Evolutionary conservation across 2,113 vertebrate genomes (phyloP).

Genomic region (Anser cygnoides): DNA sequence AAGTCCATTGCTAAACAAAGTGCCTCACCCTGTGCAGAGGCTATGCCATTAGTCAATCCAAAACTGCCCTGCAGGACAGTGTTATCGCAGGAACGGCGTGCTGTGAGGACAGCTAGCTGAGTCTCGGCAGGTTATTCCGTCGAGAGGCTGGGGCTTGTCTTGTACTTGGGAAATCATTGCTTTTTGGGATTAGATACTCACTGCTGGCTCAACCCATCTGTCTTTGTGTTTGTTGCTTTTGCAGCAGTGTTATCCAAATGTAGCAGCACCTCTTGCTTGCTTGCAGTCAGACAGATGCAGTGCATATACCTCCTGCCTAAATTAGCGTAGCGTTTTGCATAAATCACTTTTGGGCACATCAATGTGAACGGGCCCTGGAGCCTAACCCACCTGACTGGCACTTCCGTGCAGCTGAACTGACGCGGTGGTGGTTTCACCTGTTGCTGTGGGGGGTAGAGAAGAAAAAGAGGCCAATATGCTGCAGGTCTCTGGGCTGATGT

Average conservation of each 20-base stretch:
- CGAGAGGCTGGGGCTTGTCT: background rate
- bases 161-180: background rate
- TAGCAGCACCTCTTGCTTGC: background rate
- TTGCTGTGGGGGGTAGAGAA: background rate
- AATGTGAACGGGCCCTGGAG: background rate
- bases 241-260: background rate
- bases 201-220: slow-evolving; percentile 2
- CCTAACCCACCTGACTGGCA: background rate
- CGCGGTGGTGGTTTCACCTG: background rate
- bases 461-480: background rate
- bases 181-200: background rate
- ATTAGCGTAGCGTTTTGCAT: slow-evolving; percentile 4
- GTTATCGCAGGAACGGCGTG: background rate
- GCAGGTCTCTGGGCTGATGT: background rate
- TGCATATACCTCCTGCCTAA: background rate
- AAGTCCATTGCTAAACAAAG: background rate
- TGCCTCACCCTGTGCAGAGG: background rate
- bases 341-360: background rate
- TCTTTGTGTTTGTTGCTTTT: background rate
- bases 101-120: background rate
- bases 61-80: background rate
- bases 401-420: background rate
- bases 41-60: background rate
- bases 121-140: background rate
- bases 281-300: slow-evolving; percentile 50